Conservation (phyloP, 2,113 vertebrate genomes). For the Nyctereutes procyonoides region DNA sequence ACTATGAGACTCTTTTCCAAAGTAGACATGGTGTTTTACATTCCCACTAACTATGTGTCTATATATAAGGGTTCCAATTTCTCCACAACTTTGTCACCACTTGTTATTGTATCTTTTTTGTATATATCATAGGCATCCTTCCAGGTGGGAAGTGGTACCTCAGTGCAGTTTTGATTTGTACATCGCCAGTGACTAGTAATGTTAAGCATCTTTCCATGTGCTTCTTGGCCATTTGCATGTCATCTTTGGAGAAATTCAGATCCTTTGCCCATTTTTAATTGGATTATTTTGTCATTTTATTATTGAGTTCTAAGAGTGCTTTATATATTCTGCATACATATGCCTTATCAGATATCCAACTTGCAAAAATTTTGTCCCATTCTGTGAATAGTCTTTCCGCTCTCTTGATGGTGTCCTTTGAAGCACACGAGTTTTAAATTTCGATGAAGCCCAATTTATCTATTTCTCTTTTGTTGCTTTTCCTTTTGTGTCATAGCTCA, state of each 20-base stretch:
- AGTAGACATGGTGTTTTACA: background rate
- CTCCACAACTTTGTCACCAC: background rate
- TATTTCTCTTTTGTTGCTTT: background rate
- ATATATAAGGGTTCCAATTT: background rate
- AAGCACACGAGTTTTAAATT: background rate
- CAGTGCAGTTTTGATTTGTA: background rate
- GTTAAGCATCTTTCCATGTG: background rate
- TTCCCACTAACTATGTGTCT: background rate
- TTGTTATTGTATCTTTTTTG: background rate
- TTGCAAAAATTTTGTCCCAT: background rate
- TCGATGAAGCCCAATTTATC: background rate
- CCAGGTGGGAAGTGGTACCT: background rate
- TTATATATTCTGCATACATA: background rate
- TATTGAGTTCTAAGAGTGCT: background rate
- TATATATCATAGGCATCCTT: background rate
- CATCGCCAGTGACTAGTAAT: background rate
- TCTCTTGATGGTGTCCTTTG: background rate
- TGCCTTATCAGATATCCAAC: background rate
- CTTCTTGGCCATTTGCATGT: background rate
- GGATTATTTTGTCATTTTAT: background rate
- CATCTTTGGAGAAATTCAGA: background rate
- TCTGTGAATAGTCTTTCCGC: background rate
- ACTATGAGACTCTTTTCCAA: background rate
- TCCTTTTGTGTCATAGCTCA: background rate
- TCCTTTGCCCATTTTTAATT: background rate